Base-by-base conservation (phyloP, 2,888 invertebrate species). In the Eristalinus sepulchralis region DNA sequence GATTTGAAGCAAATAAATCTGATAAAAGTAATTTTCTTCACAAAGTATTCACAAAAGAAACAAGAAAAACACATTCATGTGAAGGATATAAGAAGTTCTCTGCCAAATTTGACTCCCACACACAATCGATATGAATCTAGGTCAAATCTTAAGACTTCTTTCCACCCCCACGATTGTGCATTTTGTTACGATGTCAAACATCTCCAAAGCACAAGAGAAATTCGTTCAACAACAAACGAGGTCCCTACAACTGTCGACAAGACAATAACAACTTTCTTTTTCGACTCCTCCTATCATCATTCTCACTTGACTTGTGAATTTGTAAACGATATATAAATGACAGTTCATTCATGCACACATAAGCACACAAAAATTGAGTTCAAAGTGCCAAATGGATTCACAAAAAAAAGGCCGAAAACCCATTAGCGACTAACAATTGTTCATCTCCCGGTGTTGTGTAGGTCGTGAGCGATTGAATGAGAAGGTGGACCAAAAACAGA, bases 241-340 rank as follows among this genome's bases (percentile, higher is more conserved):
- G 59, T 59, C 55, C 47, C 47, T 47, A 47, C 47, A 47, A 47
- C 47, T 47, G 47, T 47, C 17, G 17, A 17, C 17, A 8, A 57
- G 34, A 75, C 64, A 64, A 66, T 64, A 39, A 55, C 72, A 70
- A 76, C 78, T 83, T 83, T 83, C 78, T 83, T 83, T 72, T 64
- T 64, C 57, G 57, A 24, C 24, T 57, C 24, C 57, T 57, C 57
- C 57, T 13, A 24, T 57, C 57, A n/a, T 27, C 57, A 57, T 27
- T 57, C 53, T 55, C 59, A 63, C 3, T 78, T 10, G 13, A 66
- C 34, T 33, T 64, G 55, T 36, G 39, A 70, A 62, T 53, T 72
- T 57, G 36, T 27, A 24, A 64, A 59, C 17, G 59, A 71, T 66
- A 66, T 33, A 72, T 72, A 13, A 80, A 72, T 73, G 57, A 20